phyloP scores from a whole-genome alignment of 2,113 vertebrate genomes.

The Chrysochloris asiatica region DNA sequence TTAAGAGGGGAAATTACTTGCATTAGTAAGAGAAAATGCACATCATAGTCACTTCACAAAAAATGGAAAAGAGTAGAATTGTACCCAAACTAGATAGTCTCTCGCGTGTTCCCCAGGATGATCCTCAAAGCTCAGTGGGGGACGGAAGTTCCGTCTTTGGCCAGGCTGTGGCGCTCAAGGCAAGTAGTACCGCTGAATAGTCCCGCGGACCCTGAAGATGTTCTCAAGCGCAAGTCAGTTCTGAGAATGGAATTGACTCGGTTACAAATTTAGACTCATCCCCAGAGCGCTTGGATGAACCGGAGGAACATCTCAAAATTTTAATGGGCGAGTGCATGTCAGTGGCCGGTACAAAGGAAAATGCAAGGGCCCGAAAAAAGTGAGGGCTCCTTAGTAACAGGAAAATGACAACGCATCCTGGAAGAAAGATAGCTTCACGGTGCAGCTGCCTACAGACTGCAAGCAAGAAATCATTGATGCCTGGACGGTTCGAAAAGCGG shows the following conservation, averaged over 20 bases:
- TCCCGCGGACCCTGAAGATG: not conserved
- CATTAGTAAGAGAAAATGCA: not conserved
- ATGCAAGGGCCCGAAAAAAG: not conserved
- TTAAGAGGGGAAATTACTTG: not conserved
- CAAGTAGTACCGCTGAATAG: constrained; percentile 60
- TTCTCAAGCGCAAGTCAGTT: fast-evolving
- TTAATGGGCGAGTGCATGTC: not conserved
- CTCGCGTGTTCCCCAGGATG: fast-evolving
- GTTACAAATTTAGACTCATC: fast-evolving
- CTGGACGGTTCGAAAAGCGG: fast-evolving
- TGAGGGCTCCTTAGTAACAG: fast-evolving
- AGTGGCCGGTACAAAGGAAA: not conserved
- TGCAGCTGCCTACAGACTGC: not conserved
- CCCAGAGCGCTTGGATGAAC: not conserved
- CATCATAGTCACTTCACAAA: not conserved
- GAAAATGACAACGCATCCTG: fast-evolving
- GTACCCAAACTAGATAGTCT: not conserved
- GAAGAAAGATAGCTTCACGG: not conserved
- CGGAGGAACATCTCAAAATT: not conserved
- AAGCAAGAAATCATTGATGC: fast-evolving
- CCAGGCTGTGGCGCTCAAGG: constrained; percentile 85
- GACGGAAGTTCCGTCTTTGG: not conserved
- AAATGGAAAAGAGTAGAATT: not conserved
- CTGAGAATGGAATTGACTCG: fast-evolving
- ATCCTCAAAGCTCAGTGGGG: not conserved